Evolutionary conservation across 1,140 invertebrate genomes (phyloP), one percentile per base, ranked within the genome.

Genomic region (Psilanteris sp.): DNA sequence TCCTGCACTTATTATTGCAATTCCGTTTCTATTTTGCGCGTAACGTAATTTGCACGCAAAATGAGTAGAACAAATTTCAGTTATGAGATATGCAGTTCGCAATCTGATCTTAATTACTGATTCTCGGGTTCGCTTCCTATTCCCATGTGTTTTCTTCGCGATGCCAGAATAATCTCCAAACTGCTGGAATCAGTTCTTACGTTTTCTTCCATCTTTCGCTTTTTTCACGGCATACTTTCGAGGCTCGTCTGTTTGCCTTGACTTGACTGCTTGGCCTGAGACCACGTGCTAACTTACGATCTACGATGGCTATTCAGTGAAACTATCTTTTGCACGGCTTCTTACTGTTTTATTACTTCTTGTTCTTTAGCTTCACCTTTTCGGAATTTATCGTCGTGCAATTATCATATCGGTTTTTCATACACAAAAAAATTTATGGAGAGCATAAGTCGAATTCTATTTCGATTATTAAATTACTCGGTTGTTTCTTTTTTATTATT

Each of bases 211-310:
- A 74, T 52, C 43, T 83, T 79, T 81, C 67, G 67, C 46, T 77
- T 81, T 71, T 77, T 78, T 80, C 81, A 79, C 73, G 54, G 61
- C 79, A 81, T 82, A 73, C 74, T 83, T 83, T 78, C 79, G 80
- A 79, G 36, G 59, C 32, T 44, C 57, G 68, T 41, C 52, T 77
- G 61, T 52, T 57, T 29, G 32, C 71, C 50, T 59, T 70, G 50
- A 66, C 48, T 66, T 52, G 37, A 54, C 41, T 64, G 18, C 22
- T 54, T 66, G 77, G 46, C 74, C 81, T 59, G 77, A 78, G 78
- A 86, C 84, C 84, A 87, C 85, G 86, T 87, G 86, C 83, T 87
- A 87, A 87, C 84, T 86, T 87, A 87, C 83, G 84, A 87, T 82
- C 81, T 78, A 79, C 79, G 79, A 82, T 79, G 72, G 68, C 73